Percentiles rank a stretch among this genome's conserved stretches.
Evolutionary conservation across 2,888 invertebrate genomes (phyloP).

Genomic region (Acanthosepion lycidas): DNA sequence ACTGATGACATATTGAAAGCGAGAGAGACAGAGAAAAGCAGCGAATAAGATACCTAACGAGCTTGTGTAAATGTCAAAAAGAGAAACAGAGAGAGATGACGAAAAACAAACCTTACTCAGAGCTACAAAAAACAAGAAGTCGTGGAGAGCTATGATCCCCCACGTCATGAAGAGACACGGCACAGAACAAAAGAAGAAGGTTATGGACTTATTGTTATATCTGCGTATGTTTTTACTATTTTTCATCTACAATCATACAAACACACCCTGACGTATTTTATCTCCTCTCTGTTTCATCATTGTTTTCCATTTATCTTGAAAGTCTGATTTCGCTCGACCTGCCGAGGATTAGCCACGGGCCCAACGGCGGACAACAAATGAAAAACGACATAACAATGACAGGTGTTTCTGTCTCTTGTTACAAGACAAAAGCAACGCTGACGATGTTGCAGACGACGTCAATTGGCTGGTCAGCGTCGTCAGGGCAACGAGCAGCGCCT

Average conservation of each 20-base stretch:
- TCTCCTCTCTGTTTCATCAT: background rate
- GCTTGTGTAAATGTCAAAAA: too few relatives aligned
- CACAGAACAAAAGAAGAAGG: too few relatives aligned
- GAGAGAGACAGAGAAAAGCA: too few relatives aligned
- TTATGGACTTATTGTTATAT: too few relatives aligned
- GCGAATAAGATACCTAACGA: too few relatives aligned
- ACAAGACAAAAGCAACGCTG: background rate
- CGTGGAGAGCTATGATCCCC: too few relatives aligned
- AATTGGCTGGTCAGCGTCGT: constrained; percentile 11
- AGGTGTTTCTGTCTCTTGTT: background rate
- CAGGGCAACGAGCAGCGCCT: background rate
- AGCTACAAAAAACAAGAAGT: too few relatives aligned
- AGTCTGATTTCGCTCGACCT: background rate
- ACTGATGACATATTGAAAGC: too few relatives aligned
- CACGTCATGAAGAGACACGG: too few relatives aligned
- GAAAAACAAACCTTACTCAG: too few relatives aligned
- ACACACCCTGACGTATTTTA: background rate
- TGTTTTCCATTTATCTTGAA: background rate
- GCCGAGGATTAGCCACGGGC: background rate
- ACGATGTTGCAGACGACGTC: background rate
- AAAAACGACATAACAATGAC: background rate
- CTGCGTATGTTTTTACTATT: too few relatives aligned
- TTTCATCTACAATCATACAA: background rate
- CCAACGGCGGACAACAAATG: background rate
- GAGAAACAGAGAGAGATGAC: too few relatives aligned